Base-by-base conservation (phyloP, 1,140 invertebrate species). In the Danaus plexippus region DNA sequence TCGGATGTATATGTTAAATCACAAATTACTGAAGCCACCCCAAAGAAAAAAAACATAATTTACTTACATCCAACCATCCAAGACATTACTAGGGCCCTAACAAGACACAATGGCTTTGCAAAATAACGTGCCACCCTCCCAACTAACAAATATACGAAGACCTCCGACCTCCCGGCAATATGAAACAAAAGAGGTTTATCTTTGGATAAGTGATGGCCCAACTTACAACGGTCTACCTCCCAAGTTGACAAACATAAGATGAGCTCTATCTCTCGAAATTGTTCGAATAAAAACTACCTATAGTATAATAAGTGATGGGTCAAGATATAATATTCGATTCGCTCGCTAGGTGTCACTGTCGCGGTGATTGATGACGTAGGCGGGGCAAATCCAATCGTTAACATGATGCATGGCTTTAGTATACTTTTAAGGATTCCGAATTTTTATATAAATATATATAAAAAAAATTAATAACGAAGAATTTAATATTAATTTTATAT, bases 311-410 rank as follows among this genome's bases (percentile, higher is more conserved):
- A 77, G 67, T 70, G 67, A 71, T 12, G 53, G 76, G 66, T 73
- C 74, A 61, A 60, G 9, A 18, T 66, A 73, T 9, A 18, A n/a
- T 69, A 75, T 77, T 58, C 58, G 57, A 59, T 57, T 56, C 64
- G 47, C 73, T 72, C 73, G 77, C 75, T 75, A 61, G 42, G 69
- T 70, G 76, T 81, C 81, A 82, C 64, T 80, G 74, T 77, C 68
- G 60, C 63, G 70, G 79, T 84, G 83, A 86, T 86, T 77, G 83
- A 86, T 86, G 83, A 78, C 71, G 75, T 73, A 84, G 83, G 83
- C 83, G 83, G 78, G 80, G 83, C 80, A 73, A 80, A 79, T 85
- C 83, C 81, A 83, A 86, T 86, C 83, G 83, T 85, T 85, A 86
- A 81, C 74, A 69, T 86, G 83, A 86, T 83, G 80, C 80, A 86